Base-by-base conservation (phyloP, 2,797 vertebrate genomes). In the Leptatherina wallacei region DNA sequence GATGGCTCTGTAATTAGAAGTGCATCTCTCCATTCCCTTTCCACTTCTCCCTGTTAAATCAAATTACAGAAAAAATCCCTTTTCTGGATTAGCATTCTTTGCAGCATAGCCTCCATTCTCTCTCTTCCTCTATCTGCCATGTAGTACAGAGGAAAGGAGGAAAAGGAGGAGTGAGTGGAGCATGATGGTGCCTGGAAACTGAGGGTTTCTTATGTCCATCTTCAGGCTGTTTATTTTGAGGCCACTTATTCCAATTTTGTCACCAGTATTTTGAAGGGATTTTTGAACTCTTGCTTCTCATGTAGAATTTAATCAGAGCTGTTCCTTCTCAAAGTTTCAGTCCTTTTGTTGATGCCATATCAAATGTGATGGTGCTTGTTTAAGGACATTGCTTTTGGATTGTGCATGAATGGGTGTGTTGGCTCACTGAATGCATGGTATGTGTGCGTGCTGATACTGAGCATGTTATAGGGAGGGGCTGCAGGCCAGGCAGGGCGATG, bases 11-110 rank as follows among this genome's bases (percentile, higher is more conserved):
- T 96, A 94, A 90, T 96, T 95, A 94, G 95, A 94, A 93, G 94
- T 94, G 94, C 96, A 96, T 92, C 91, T 85, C 94, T 96, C 94
- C 90, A 91, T 95, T 96, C 95, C 95, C 95, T 90, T 93, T 91
- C 93, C 88, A 84, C 94, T 94, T 96, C 96, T 96, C 89, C 89
- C 93, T 87, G 94, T 96, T 96, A 96, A 96, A 96, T 96, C 96
- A 95, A 94, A 95, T 96, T 96, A 96, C 94, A 96, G 95, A 93
- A 94, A 95, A 96, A 96, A 95, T 94, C 94, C 90, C 82, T 95
- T 95, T 94, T 92, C 94, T 89, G 94, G 93, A 95, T 95, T 95
- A 95, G 94, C 94, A 94, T 95, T 95, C 95, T 95, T 93, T 90
- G 90, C 92, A 91, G 92, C 89, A 84, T 93, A 89, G 86, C 89